A percentile compares a stretch with the other conserved stretches of the same genome.
phyloP scores from a whole-genome alignment of 2,888 invertebrate species.

The Drosophila buzzatii region DNA sequence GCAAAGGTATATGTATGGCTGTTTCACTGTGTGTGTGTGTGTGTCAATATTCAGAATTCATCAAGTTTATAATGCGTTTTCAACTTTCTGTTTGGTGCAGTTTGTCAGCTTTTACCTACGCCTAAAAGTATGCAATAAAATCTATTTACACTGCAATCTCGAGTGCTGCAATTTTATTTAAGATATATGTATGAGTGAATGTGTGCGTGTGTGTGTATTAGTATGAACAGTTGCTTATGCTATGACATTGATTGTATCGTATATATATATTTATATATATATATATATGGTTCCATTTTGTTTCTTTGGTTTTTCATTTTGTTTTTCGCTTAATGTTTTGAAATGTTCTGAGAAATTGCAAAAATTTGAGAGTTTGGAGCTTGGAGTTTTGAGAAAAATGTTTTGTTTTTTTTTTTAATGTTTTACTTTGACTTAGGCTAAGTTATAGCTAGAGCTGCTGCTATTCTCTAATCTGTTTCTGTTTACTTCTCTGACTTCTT shows the following conservation, averaged over 20 bases:
- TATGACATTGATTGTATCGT: constrained; percentile 80
- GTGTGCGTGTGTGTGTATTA: constrained; percentile 28
- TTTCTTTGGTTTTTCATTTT: constrained; percentile 22
- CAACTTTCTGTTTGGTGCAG: constrained; percentile 67
- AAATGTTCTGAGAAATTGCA: constrained; percentile 40
- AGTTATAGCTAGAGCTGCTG: constrained; percentile 38
- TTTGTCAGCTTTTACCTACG: constrained; percentile 44
- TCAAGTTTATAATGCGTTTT: constrained; percentile 1
- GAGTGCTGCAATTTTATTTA: constrained; percentile 58
- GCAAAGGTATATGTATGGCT: constrained; percentile 41
- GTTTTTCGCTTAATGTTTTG: constrained; percentile 33
- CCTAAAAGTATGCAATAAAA: constrained; percentile 76
- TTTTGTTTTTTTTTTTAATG: not conserved
- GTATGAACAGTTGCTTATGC: constrained; percentile 66
- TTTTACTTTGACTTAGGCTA: constrained; percentile 46
- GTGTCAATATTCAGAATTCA: constrained; percentile 11
- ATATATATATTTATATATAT: constrained; percentile 35
- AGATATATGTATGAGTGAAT: constrained; percentile 12
- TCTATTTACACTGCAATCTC: constrained; percentile 74
- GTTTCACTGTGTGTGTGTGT: constrained; percentile 7
- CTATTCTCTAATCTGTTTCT: constrained; percentile 11
- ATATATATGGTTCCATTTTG: constrained; percentile 52
- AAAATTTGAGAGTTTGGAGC: constrained; percentile 43
- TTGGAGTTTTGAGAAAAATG: constrained; percentile 43
- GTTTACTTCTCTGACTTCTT: not conserved